Evolutionary conservation across 1,140 invertebrate species (phyloP), one percentile per base, ranked within the genome.

Genomic region (Drosophila obscura): DNA sequence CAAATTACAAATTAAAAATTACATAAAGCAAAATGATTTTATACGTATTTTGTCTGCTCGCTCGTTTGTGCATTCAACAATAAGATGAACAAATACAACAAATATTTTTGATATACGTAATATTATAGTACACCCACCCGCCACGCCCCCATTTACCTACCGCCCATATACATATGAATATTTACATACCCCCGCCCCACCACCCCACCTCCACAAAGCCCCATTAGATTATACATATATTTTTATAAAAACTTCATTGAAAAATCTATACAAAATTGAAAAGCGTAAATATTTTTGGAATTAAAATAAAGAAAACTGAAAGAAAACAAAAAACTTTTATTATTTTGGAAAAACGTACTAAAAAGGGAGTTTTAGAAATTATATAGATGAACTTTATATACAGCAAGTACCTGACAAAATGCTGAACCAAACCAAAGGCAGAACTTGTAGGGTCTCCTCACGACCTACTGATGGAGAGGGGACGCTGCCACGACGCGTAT

Each of bases 231-330:
- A n/a, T 48, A 22, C 9, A 51, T 8, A 57, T 84, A 79, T 77
- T 77, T 80, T 77, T 74, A 43, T 62, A 81, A 46, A 49, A 41
- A 56, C n/a, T 9, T 28, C 35, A 5, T 39, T 45, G 15, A 26
- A 69, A 72, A 72, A 35, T 3, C 41, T 31, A 77, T 58, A 79
- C n/a, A 67, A 65, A 80, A 80, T 75, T 80, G 77, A 76, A 80
- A 72, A 80, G 43, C 49, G 46, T 41, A 24, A 59, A 61, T 69
- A 39, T 26, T 57, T 43, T 64, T 62, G 9, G 65, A 65, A 52
- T 58, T 63, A 69, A 74, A 56, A 76, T 24, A 69, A 2, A 28
- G 39, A 52, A 76, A 75, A 68, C 52, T 46, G 43, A 62, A 63
- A 3, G 35, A 16, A 22, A 41, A 4, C 41, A 51, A 55, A 4